Evolutionary conservation across 2,888 invertebrate species (phyloP).

Genomic region (Zygothrica quintamaculata): DNA sequence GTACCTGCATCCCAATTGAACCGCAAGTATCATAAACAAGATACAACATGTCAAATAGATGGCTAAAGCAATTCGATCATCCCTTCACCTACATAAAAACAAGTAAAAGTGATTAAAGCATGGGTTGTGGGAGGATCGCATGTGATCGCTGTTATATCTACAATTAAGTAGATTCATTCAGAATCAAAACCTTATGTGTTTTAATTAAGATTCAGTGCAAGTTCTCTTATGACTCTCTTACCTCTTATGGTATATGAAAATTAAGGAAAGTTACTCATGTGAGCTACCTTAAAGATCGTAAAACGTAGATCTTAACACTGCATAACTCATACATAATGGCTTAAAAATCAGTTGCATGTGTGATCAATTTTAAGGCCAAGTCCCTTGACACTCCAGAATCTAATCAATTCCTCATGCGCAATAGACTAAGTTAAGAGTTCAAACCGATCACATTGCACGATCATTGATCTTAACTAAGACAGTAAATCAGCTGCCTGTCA

Average conservation of each 20-base stretch:
- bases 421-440: slow-evolving; percentile 9
- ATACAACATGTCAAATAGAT: background rate
- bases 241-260: slow-evolving; percentile 4
- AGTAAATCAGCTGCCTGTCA: slow-evolving; percentile 71
- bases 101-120: too few relatives aligned
- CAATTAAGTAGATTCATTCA: too few relatives aligned
- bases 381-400: slow-evolving; percentile 8
- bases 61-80: background rate
- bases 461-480: slow-evolving; percentile 56
- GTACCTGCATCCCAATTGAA: slow-evolving; percentile 38
- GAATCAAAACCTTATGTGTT: too few relatives aligned
- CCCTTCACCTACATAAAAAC: slow-evolving; percentile 1
- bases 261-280: slow-evolving; percentile 4
- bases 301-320: background rate
- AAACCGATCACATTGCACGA: slow-evolving; percentile 36
- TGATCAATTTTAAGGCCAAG: slow-evolving; percentile 5
- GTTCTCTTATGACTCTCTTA: background rate
- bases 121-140: too few relatives aligned
- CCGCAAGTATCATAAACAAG: slow-evolving; percentile 12
- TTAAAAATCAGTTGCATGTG: slow-evolving; percentile 46
- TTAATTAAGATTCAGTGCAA: slow-evolving; percentile 13
- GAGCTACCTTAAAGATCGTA: slow-evolving; percentile 36
- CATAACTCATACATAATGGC: slow-evolving; percentile 19
- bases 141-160: too few relatives aligned
- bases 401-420: slow-evolving; percentile 49